phyloP scores from a whole-genome alignment of 2,888 invertebrate genomes.

The Leucania comma region DNA sequence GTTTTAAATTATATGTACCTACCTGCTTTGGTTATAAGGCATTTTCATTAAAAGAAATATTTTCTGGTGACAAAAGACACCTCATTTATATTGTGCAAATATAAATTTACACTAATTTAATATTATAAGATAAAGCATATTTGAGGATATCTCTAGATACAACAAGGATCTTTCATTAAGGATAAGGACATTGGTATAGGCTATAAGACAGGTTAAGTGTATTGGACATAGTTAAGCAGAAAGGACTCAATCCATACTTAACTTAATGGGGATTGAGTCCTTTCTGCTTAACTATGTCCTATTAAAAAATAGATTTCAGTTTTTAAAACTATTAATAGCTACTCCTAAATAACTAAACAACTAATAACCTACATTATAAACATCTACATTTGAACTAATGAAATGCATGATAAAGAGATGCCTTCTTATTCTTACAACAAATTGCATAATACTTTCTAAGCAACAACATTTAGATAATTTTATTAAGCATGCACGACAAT shows the following conservation, averaged over 20 bases:
- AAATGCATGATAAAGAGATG: conserved; percentile 35
- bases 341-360: conserved; percentile 46
- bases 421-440: conserved; percentile 30
- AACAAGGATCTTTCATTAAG: neutral
- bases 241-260: too few relatives aligned
- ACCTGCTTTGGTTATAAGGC: too few relatives aligned
- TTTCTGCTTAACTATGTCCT: too few relatives aligned
- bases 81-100: too few relatives aligned
- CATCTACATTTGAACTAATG: conserved; percentile 42
- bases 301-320: neutral
- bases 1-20: too few relatives aligned
- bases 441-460: conserved; percentile 19
- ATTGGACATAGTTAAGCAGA: too few relatives aligned
- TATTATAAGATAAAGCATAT: too few relatives aligned
- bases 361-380: conserved; percentile 29
- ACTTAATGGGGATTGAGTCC: too few relatives aligned
- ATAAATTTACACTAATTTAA: too few relatives aligned
- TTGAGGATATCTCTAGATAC: neutral
- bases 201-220: neutral
- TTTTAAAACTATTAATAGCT: conserved; percentile 34
- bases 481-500: conserved; percentile 18
- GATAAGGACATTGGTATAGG: neutral
- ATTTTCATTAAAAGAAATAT: too few relatives aligned
- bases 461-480: conserved; percentile 35
- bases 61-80: too few relatives aligned